Evolutionary conservation across 2,888 invertebrate species (phyloP).

Genomic region (Baronia brevicornis): DNA sequence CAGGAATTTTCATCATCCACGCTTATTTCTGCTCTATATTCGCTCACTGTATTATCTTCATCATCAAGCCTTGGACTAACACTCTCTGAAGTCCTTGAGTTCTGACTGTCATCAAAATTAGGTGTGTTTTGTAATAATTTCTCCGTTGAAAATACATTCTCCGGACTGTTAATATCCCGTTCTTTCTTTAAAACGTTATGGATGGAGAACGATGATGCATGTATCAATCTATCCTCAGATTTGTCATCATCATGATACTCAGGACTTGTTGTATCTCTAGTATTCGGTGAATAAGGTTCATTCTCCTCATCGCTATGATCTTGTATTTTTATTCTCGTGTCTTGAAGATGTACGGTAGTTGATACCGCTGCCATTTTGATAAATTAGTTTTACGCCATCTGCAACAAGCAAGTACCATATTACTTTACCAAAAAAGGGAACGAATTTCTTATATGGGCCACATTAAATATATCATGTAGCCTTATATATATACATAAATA

Average conservation of each 20-base stretch:
- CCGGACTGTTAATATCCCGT: conserved; percentile 60
- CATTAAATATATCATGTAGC: no score
- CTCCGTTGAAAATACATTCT: conserved; percentile 68
- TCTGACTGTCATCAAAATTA: conserved; percentile 44
- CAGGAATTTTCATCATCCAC: conserved; percentile 76
- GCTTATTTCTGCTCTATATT: conserved; percentile 55
- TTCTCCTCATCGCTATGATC: conserved; percentile 60
- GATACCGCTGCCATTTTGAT: conserved; percentile 68
- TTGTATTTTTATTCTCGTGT: conserved; percentile 57
- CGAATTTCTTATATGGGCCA: no score
- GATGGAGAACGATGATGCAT: conserved; percentile 63
- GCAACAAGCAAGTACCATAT: conserved; percentile 27
- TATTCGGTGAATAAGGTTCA: conserved; percentile 60
- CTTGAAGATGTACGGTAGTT: conserved; percentile 53
- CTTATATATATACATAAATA: no score
- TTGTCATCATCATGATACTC: conserved; percentile 62
- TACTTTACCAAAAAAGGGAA: no score
- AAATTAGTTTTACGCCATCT: conserved; percentile 56
- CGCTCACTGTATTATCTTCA: conserved; percentile 38
- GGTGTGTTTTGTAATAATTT: conserved; percentile 65
- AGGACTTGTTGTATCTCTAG: conserved; percentile 56
- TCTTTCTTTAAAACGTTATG: conserved; percentile 70
- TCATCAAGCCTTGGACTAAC: conserved; percentile 50
- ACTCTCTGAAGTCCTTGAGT: conserved; percentile 46
- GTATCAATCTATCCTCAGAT: conserved; percentile 42